Percentiles rank a stretch among this genome's conserved stretches.
These are phyloP conservation scores for Fregetta grallaria DNA, from an alignment of 2,113 vertebrate genomes.

Conservation along the genomic window DNA sequence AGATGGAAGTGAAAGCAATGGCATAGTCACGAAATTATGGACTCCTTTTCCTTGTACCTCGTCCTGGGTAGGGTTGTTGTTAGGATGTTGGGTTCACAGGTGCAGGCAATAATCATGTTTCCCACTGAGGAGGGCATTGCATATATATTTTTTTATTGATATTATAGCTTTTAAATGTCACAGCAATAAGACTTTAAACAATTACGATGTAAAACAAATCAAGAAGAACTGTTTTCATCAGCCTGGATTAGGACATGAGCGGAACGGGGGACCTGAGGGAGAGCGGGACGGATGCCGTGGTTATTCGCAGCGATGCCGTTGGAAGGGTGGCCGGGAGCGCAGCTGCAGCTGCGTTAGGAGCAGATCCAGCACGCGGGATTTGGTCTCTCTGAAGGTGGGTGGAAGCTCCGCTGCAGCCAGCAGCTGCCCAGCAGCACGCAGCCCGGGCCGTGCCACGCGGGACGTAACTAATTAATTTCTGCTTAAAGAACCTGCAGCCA, in stretches of 20 bases:
- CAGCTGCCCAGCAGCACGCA: background rate
- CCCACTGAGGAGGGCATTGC: background rate
- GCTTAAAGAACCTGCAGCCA: no score
- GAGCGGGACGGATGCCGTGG: background rate
- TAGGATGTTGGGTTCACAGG: background rate
- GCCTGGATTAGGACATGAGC: background rate
- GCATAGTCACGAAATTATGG: background rate
- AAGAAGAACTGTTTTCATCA: background rate
- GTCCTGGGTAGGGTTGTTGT: background rate
- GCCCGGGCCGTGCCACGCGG: background rate
- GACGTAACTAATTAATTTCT: background rate
- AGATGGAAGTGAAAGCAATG: background rate
- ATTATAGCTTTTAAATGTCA: background rate
- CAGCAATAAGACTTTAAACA: background rate
- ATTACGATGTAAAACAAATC: background rate
- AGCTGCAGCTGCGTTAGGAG: background rate
- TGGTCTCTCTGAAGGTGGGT: background rate
- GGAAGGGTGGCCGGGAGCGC: background rate
- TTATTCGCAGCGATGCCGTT: accelerated
- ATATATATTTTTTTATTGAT: background rate
- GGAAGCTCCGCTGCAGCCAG: background rate
- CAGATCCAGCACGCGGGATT: background rate
- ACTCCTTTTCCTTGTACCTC: background rate
- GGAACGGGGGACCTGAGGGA: background rate
- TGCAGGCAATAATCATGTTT: background rate